Conservation (phyloP, 2,797 vertebrate genomes). For the Acanthurus tractus region DNA sequence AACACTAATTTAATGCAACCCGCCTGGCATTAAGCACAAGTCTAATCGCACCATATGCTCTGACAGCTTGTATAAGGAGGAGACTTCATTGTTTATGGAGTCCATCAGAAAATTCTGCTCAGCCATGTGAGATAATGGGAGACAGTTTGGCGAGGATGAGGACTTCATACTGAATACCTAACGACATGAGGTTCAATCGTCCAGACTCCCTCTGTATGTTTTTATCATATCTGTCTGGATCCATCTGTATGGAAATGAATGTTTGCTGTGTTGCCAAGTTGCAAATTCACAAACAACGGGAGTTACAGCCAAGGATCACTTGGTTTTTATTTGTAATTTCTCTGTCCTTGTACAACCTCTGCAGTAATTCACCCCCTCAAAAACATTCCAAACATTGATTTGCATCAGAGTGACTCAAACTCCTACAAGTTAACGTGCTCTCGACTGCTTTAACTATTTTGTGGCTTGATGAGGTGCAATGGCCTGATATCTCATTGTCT, state of each 20-base stretch:
- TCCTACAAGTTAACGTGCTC: neutral
- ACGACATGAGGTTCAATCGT: slow-evolving; percentile 64
- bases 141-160: slow-evolving; percentile 33
- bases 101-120: slow-evolving; percentile 16
- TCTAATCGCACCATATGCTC: neutral
- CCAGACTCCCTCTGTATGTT: slow-evolving; percentile 42
- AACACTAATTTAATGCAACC: too few species aligned
- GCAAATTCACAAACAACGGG: slow-evolving; percentile 42
- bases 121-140: slow-evolving; percentile 42
- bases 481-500: neutral
- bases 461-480: neutral
- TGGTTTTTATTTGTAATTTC: slow-evolving; percentile 20
- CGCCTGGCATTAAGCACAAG: too few species aligned
- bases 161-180: slow-evolving; percentile 42
- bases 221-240: slow-evolving; percentile 36
- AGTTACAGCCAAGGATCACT: slow-evolving; percentile 23
- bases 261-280: slow-evolving; percentile 20
- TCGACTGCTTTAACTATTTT: slow-evolving; percentile 7
- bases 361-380: too few species aligned
- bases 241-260: slow-evolving; percentile 25
- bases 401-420: slow-evolving; percentile 1
- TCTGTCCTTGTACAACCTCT: slow-evolving; percentile 13
- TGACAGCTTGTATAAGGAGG: slow-evolving; percentile 21
- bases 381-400: neutral
- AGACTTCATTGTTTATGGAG: slow-evolving; percentile 12